phyloP scores from a whole-genome alignment of 2,888 invertebrate genomes.

The Linnaemya tessellans region DNA sequence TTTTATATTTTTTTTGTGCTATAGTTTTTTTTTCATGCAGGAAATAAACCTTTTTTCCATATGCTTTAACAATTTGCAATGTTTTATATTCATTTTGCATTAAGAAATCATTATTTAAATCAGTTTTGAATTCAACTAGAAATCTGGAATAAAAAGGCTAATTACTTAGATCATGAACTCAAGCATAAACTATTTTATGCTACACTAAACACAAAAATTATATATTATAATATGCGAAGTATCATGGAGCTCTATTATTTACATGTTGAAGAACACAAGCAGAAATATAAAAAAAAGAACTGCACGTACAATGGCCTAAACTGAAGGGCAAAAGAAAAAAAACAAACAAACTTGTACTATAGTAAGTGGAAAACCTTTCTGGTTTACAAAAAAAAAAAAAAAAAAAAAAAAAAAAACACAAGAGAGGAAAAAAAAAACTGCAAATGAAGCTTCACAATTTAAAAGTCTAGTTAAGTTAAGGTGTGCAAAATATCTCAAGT shows the following conservation, averaged over 20 bases:
- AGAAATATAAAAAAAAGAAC: not conserved
- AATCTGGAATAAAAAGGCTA: conserved; percentile 13
- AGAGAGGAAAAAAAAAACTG: not conserved
- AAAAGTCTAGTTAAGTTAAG: not conserved
- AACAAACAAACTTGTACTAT: not conserved
- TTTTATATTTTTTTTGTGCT: no score
- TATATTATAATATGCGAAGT: conserved; percentile 41
- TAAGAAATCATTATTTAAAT: conserved; percentile 42
- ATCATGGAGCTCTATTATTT: conserved; percentile 11
- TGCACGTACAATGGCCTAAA: conserved; percentile 10
- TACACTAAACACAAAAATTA: conserved; percentile 63
- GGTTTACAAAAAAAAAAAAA: not conserved
- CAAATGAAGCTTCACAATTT: not conserved
- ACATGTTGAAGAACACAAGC: conserved; percentile 11
- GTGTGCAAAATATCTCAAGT: not conserved
- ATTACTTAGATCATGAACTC: conserved; percentile 67
- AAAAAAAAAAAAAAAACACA: not conserved
- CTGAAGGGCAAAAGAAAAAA: not conserved
- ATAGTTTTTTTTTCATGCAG: not conserved
- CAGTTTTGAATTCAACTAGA: conserved; percentile 1
- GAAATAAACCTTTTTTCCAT: not conserved
- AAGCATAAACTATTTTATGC: conserved; percentile 71
- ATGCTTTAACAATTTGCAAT: not conserved
- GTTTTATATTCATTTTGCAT: not conserved
- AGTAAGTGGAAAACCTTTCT: conserved; percentile 3